Base-by-base conservation (phyloP, 2,888 invertebrate genomes). In the Cheilosia pagana region DNA sequence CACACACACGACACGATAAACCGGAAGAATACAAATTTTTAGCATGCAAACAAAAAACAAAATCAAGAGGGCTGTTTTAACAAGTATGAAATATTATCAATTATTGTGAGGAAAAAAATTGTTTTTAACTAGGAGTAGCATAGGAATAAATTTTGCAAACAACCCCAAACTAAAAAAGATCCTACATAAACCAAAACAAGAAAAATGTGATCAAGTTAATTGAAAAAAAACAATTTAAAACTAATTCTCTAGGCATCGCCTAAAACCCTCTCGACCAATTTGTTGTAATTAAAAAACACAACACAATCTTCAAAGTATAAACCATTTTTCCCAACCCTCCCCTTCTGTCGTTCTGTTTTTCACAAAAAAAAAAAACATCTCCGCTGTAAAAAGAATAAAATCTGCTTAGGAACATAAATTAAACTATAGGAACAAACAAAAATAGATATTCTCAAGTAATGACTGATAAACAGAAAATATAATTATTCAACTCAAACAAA, bases 21-120 rank as follows among this genome's bases (percentile, higher is more conserved):
- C 7, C 41, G 57, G 57, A 55, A 75, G 21, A 75, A 68, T 59
- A 68, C 59, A 57, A 76, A 77, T 76, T 78, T 65, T 35, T 53
- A 79, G 75, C 60, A 75, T 67, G 53, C 72, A 68, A 81, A 81
- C 59, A 67, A 82, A 83, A 68, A 81, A 81, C 59, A 67, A 82
- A 83, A 71, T 85, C 78, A 81, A 74, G 76, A 82, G 75, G 78
- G 78, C 81, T 82, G 86, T 77, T 74, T 79, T 48, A 75, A 62
- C 67, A 83, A 86, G 76, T 50, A 74, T 41, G 6, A 21, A 48
- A 88, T 81, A 52, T 72, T 77, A 55, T 50, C 62, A 68, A 78
- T 53, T 57, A 78, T 74, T 74, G 63, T 70, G 78, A 82, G 72
- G 57, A 86, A 28, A 48, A 55, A 52, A 81, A 52, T n/a, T 52